Evolutionary conservation across 1,140 invertebrate genomes (phyloP).

Genomic region (Sinella curviseta): DNA sequence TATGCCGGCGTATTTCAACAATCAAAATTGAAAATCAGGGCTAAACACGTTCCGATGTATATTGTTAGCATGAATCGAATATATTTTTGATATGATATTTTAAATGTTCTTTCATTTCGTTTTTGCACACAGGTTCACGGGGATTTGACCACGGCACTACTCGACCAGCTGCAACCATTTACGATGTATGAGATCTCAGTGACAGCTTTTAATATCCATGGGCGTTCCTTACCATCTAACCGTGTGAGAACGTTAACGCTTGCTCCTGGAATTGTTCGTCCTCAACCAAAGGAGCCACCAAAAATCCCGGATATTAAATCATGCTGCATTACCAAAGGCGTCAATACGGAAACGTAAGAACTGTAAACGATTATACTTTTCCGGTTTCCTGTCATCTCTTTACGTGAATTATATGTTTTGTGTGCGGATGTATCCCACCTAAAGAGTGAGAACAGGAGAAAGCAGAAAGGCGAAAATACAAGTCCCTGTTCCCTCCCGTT

Average conservation of each 20-base stretch:
- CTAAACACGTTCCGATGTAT: no score
- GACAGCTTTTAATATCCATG: conserved; percentile 69
- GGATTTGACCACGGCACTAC: conserved; percentile 61
- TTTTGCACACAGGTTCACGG: conserved; percentile 57
- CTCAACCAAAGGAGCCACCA: conserved; percentile 59
- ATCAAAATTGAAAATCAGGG: no score
- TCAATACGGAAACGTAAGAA: conserved; percentile 65
- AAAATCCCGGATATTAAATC: conserved; percentile 69
- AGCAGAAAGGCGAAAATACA: no score
- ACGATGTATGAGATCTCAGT: conserved; percentile 80
- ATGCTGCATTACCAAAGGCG: conserved; percentile 71
- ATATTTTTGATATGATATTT: no score
- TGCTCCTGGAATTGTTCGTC: conserved; percentile 62
- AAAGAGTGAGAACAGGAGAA: no score
- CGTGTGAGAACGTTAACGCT: conserved; percentile 68
- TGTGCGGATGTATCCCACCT: not conserved
- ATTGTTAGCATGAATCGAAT: no score
- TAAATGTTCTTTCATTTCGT: not conserved
- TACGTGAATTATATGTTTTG: not conserved
- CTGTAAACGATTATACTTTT: conserved; percentile 17
- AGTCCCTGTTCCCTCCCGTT: no score
- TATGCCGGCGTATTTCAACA: no score
- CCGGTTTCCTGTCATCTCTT: conserved; percentile 19
- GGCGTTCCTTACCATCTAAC: conserved; percentile 71
- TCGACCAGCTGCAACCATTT: conserved; percentile 66